phyloP scores from a whole-genome alignment of 64 coral and sea anemone genomes.

The Catalaphyllia jardinei region DNA sequence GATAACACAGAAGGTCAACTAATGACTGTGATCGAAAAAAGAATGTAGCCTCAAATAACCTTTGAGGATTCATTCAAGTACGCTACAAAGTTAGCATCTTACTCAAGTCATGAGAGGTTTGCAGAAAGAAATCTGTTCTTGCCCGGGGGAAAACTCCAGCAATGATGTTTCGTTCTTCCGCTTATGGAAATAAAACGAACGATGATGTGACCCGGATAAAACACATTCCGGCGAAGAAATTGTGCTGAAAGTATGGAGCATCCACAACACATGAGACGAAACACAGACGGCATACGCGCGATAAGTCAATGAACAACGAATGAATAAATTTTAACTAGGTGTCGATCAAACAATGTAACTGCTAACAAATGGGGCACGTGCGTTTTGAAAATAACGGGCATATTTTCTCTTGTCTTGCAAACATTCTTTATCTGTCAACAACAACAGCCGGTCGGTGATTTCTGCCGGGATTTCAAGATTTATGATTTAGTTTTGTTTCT shows the following conservation, averaged over 20 bases:
- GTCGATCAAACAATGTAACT: not conserved
- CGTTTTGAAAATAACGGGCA: not conserved
- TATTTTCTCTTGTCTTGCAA: not conserved
- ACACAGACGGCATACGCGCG: not conserved
- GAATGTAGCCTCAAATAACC: too few species aligned
- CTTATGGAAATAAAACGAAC: not conserved
- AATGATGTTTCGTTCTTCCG: not conserved
- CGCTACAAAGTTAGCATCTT: not conserved
- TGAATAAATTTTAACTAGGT: conserved; percentile 45
- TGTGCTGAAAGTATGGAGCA: not conserved
- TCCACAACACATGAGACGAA: not conserved
- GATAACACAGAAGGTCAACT: conserved; percentile 13
- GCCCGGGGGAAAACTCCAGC: not conserved
- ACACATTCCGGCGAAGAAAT: not conserved
- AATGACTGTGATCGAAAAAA: not conserved
- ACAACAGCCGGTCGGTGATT: not conserved
- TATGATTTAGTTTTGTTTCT: not conserved
- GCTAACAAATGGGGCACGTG: not conserved
- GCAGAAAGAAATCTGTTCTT: not conserved
- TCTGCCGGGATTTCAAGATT: not conserved
- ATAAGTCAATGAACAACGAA: conserved; percentile 19
- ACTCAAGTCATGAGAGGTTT: not conserved
- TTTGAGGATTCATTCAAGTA: too few species aligned
- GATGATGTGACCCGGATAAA: not conserved
- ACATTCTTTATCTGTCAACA: not conserved